These are phyloP conservation scores for Thryonomys swinderianus DNA, from an alignment of 2,113 vertebrate genomes.

Conservation along the genomic window DNA sequence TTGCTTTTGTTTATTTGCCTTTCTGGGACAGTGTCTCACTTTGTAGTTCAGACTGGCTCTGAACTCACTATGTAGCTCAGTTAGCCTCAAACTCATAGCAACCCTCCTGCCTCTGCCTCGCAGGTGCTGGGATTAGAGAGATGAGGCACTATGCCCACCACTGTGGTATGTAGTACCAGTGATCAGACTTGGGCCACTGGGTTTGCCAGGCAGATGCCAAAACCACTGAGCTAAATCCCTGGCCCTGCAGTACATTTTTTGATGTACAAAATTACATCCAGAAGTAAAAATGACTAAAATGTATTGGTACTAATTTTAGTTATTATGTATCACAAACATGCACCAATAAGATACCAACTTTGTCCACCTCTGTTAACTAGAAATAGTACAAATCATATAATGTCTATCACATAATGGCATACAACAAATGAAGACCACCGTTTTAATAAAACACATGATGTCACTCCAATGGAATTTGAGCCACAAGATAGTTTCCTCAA, in stretches of 20 bases:
- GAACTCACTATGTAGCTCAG: too few species aligned
- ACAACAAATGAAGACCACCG: background rate
- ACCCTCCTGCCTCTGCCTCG: too few species aligned
- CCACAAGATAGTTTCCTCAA: background rate
- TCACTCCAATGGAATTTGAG: background rate
- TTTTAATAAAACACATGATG: background rate
- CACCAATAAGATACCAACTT: background rate
- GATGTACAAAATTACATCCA: background rate
- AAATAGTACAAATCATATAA: background rate
- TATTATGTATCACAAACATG: background rate
- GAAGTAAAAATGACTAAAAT: background rate
- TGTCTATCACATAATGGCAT: background rate
- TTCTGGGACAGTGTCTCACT: too few species aligned
- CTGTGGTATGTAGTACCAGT: too few species aligned
- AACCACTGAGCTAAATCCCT: too few species aligned
- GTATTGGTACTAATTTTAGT: background rate
- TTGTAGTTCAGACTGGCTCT: too few species aligned
- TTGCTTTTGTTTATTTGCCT: too few species aligned
- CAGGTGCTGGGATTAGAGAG: too few species aligned
- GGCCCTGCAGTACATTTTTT: background rate
- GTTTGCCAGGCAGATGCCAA: too few species aligned
- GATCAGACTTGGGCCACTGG: too few species aligned
- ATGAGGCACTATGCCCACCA: too few species aligned
- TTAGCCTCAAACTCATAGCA: too few species aligned
- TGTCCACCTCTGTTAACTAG: background rate